Base-by-base conservation (phyloP, 2,113 vertebrate genomes). In the Bujurquina vittata region DNA sequence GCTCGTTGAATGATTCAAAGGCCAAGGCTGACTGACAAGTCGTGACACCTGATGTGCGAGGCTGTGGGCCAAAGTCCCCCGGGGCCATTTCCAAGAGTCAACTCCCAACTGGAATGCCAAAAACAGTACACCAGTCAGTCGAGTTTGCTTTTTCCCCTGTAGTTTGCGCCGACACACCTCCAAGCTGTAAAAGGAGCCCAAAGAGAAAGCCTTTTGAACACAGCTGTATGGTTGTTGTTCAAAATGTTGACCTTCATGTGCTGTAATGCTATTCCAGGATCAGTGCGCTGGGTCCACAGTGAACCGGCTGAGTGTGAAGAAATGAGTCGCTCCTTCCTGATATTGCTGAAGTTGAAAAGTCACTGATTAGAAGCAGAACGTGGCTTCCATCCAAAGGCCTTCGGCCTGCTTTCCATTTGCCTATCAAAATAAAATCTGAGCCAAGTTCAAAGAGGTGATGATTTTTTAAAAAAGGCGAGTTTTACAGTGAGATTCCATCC, bases 11-110 rank as follows among this genome's bases (percentile, higher is more conserved):
- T 87, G 92, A 91, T 79, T 92, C 89, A 92, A 90, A 88, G 83
- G 86, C 83, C 87, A 63, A 83, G 85, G 86, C 81, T 89, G 86
- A 88, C 73, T 92, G 92, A 93, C 92, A 80, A 91, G 92, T 78
- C 80, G 31, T 87, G 91, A 92, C 91, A 91, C 91, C 88, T 87
- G 92, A 90, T 23, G 89, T 79, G 63, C 60, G 22, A 85, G 92
- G 88, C 92, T 82, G 55, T 4, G 84, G 87, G 91, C 92, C 93
- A 93, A 90, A 94, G 89, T 90, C 79, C 89, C 91, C 76, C 0
- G 58, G 58, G 77, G 88, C 84, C 81, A 18, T 74, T 83, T 91
- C 46, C 91, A 84, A 52, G 46, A 89, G 92, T 90, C 57, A 83
- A 81, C 86, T 92, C 90, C 85, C 77, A 87, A 81, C 46, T 83